phyloP scores from a whole-genome alignment of 2,797 vertebrate species.

The Thalassophryne amazonica region DNA sequence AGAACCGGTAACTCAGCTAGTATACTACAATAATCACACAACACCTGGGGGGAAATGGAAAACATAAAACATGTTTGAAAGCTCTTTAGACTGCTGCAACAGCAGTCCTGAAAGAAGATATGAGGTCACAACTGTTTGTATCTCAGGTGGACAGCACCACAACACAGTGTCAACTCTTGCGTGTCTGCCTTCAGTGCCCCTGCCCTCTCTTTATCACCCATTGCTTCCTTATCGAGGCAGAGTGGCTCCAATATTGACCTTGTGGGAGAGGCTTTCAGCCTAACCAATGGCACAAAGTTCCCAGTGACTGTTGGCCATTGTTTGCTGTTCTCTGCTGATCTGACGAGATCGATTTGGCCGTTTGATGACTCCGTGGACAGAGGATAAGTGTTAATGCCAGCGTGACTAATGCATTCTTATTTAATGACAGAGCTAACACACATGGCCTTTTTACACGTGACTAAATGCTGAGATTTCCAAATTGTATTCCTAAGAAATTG shows the following conservation, averaged over 20 bases:
- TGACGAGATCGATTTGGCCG: slow-evolving; percentile 58
- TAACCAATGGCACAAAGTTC: slow-evolving; percentile 29
- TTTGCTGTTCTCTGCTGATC: slow-evolving; percentile 53
- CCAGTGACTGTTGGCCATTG: slow-evolving; percentile 48
- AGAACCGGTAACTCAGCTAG: too few species aligned
- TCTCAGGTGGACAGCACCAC: slow-evolving; percentile 32
- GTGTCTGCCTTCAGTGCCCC: slow-evolving; percentile 1
- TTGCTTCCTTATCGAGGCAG: slow-evolving; percentile 54
- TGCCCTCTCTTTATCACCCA: slow-evolving; percentile 47
- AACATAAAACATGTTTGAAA: too few species aligned
- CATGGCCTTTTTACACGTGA: slow-evolving; percentile 61
- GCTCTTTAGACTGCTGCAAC: too few species aligned
- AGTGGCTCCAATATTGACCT: slow-evolving; percentile 67
- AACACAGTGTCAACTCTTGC: slow-evolving; percentile 16
- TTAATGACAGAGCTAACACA: slow-evolving; percentile 42
- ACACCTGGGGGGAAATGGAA: too few species aligned
- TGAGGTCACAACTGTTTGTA: slow-evolving; percentile 36
- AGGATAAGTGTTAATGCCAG: slow-evolving; percentile 67
- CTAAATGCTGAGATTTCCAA: slow-evolving; percentile 24
- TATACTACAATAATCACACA: too few species aligned
- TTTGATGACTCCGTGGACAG: slow-evolving; percentile 47
- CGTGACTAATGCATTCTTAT: slow-evolving; percentile 60
- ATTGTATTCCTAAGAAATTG: slow-evolving; percentile 27
- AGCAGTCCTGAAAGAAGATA: slow-evolving; percentile 22
- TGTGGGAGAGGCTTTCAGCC: slow-evolving; percentile 57